These are phyloP conservation scores for Glossosoma conforme DNA, from an alignment of 1,140 invertebrate species.

Conservation along the genomic window DNA sequence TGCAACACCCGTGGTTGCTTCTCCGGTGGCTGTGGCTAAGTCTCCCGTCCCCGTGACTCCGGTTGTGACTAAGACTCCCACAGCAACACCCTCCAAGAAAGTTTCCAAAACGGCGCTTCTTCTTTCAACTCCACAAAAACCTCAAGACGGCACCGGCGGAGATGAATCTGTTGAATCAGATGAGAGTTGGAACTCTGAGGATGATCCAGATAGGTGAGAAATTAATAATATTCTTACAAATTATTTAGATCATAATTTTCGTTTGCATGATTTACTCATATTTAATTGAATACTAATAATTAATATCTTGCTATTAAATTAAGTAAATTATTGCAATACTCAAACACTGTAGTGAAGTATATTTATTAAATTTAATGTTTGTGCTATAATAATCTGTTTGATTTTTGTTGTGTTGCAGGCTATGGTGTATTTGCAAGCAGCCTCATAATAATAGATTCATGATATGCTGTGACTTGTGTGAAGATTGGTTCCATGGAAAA, in stretches of 20 bases:
- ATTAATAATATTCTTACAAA: constrained; percentile 1
- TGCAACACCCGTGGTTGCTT: background rate
- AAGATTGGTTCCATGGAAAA: constrained; percentile 96
- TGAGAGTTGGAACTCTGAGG: constrained; percentile 72
- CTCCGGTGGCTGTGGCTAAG: background rate
- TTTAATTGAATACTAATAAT: background rate
- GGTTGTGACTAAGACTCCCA: constrained; percentile 13
- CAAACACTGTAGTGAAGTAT: background rate
- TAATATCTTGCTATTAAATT: too few species aligned
- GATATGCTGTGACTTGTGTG: constrained; percentile 95
- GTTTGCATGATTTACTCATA: too few species aligned
- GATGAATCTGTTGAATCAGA: constrained; percentile 60
- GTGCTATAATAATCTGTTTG: background rate
- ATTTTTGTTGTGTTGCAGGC: constrained; percentile 34
- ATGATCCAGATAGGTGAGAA: constrained; percentile 79
- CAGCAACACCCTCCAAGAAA: background rate
- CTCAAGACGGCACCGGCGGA: constrained; percentile 34
- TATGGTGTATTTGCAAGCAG: constrained; percentile 94
- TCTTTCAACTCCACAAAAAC: background rate
- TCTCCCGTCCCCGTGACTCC: background rate
- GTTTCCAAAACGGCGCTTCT: background rate
- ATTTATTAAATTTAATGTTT: constrained; percentile 3
- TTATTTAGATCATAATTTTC: too few species aligned
- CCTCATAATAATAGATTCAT: constrained; percentile 96
- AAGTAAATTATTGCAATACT: background rate